Base-by-base conservation (phyloP, 2,888 invertebrate species). In the Resseliella maxima region DNA sequence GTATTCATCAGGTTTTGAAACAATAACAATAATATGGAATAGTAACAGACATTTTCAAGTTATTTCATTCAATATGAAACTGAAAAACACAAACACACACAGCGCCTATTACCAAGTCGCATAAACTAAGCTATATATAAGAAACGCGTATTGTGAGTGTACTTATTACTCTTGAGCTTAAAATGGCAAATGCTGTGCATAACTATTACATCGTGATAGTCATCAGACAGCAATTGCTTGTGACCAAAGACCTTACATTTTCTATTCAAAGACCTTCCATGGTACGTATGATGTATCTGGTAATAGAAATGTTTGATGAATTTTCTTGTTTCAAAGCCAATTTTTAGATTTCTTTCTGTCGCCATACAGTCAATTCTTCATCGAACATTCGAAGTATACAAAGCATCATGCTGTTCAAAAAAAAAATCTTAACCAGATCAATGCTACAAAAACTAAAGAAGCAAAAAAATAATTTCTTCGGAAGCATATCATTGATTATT, bases 1-100 rank as follows among this genome's bases (percentile, higher is more conserved):
- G 72, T 27, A 72, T 72, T 72, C 72, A 72, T 72, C 72, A 31
- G 72, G 31, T 72, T 72, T 35, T 6, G 72, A 72, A 72, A 59
- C 59, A 27, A 59, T 59, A 59, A 59, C 59, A 72, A 72, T 72
- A 72, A 72, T 31, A 72, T 72, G 31, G 35, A 72, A 72, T 27
- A 72, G 31, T 72, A 72, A 72, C 72, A 72, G 72, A 31, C 5
- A 72, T 72, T 31, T 72, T 72, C 31, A 31, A 72, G 31, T 24
- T 59, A 27, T n/a, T n/a, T n/a, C n/a, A n/a, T n/a, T n/a, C n/a
- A n/a, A n/a, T 41, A 12, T 27, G 59, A 59, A 59, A 59, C 59
- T 24, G 24, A 59, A 24, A 59, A 59, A 27, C 1, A 59, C 2
- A 50, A 2, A 59, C 3, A 24, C 0, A 59, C n/a, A 59, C 27